Base-by-base conservation (phyloP, 2,888 invertebrate species). In the Leptopilina myrica region DNA sequence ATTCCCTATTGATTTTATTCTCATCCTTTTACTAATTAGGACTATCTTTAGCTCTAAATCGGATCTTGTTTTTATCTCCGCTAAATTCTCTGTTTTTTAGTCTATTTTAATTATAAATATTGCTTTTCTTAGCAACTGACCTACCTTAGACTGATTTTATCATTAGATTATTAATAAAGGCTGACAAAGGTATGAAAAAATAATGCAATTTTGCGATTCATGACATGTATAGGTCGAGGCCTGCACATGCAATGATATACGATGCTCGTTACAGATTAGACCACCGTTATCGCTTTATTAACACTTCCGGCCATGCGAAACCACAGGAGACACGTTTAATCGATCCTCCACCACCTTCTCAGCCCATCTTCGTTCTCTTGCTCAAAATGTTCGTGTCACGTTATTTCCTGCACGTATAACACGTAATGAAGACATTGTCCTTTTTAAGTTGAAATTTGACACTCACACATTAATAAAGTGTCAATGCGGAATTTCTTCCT, bases 251-350 rank as follows among this genome's bases (percentile, higher is more conserved):
- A n/a, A 73, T 73, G 73, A 73, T 73, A 73, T 59, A 73, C 73
- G 73, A 73, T 73, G 73, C 56, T 73, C 73, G 73, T 73, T 73
- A 73, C 56, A 73, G 73, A 73, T 73, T 73, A 73, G 40, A 73
- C 56, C 73, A 56, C 56, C 73, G 73, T 73, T 73, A 73, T 73
- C 73, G 73, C 73, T 73, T 73, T 73, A 73, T 73, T 73, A 73
- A 73, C 73, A 73, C 73, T 73, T 73, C 73, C 73, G 73, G 73
- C 73, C 73, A 73, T 73, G 73, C 73, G 73, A 73, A 73, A 56
- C 73, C 73, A 73, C 73, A 56, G 40, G 73, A 73, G 73, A 73
- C 73, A 73, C 73, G 73, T 73, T 73, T 73, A 73, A 73, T 73
- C 73, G 73, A 73, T 73, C 73, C 56, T 59, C 73, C 49, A 11